Base-by-base conservation (phyloP, 2,888 invertebrate species). In the Noctua pronuba region DNA sequence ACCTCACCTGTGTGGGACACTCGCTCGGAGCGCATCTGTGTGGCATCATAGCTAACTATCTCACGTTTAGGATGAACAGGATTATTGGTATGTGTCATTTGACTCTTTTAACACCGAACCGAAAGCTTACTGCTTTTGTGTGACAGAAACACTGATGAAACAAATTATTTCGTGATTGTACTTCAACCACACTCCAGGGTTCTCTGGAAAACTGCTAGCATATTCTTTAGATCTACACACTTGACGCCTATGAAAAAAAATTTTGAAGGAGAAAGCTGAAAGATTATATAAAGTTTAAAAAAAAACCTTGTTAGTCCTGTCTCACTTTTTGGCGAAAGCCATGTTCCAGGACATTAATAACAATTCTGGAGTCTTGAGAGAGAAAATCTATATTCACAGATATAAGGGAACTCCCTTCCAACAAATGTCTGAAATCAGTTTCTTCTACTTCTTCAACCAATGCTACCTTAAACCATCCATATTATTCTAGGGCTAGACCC, bases 11-110 rank as follows among this genome's bases (percentile, higher is more conserved):
- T 92, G 98, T 98, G 2, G 98, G 98, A 0, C 98, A 98, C 94
- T 98, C 98, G 8, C 95, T 98, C 62, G 98, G 98, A 1, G 98
- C 98, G 0, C 98, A 98, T 90, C 94, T 98, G 74, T 98, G 98
- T 88, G 98, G 98, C 18, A 97, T 98, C 79, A 97, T 98, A 86
- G 97, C 98, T 0, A 98, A 98, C 91, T 98, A 97, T 90, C 95
- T 98, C 64, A 97, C 97, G 49, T 98, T 98, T 93, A 95, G 98
- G 49, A 96, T 98, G 88, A 97, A 98, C 90, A 96, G 98, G 83
- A 98, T 98, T 82, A 97, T 98, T 75, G 98, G 97, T 97, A 91
- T 88, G 94, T 88, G 46, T 44, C 10, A 55, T 49, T 41, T 69
- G 31, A 28, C 21, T 41, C 0, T 21, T 44, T 4, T 21, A 46